Evolutionary conservation across 2,797 vertebrate species (phyloP), one percentile per base, ranked within the genome.

Genomic region (Sebastiscus albofasciatus): DNA sequence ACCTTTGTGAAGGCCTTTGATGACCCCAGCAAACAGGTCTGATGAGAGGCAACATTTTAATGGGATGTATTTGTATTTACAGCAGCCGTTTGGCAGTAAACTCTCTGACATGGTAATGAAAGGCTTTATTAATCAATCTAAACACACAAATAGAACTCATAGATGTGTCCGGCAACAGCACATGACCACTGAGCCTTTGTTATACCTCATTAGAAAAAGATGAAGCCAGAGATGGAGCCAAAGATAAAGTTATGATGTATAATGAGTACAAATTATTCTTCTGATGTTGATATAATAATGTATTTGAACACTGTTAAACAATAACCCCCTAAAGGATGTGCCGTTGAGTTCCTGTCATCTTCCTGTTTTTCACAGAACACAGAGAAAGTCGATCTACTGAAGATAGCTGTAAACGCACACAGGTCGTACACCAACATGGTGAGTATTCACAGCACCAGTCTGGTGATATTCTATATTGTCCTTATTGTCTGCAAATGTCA

Each of bases 381-480:
- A 8, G 96, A 98, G 89, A 99, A 98, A 85, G 91, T 96, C 12
- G 94, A 94, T 29, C 89, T 98, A 22, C 79, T 99, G 91, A 94
- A 96, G 69, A 96, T 93, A 84, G 98, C 99, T 0, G 93, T 98
- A 0, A 94, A 95, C 66, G 95, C 96, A n/a, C 99, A 99, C 91
- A 91, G 96, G 79, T 82, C 92, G 2, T 98, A 98, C 80, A 96
- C 97, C 0, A 96, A 97, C 83, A 95, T 94, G 95, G 98, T 99
- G 84, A 97, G 97, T 83, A 20, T 59, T 59, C 27, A 62, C 36
- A 73, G n/a, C 58, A 26, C 18, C 20, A 8, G 10, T 65, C 14
- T 71, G 22, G 3, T 58, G 16, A 31, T 52, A 11, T 14, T 64
- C n/a, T 31, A 9, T 9, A 9, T 22, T 18, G 22, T 26, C 9